Percentiles rank a stretch among this genome's conserved stretches.
These are phyloP conservation scores for Lepidochitona cinerea DNA, from an alignment of 2,888 invertebrate genomes.

Conservation along the genomic window DNA sequence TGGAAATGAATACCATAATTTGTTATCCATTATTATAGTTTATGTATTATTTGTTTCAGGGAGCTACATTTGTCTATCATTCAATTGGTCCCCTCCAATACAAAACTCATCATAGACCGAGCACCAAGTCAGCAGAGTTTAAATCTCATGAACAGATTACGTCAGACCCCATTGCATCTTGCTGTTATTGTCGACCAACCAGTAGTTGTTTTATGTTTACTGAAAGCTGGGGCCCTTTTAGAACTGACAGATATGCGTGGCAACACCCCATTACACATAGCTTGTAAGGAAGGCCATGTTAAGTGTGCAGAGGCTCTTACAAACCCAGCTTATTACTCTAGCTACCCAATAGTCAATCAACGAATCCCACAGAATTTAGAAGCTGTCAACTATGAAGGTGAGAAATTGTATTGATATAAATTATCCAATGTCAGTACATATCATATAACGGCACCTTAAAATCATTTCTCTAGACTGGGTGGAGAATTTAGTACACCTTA, in stretches of 20 bases:
- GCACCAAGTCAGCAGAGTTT: constrained; percentile 84
- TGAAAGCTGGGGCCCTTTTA: constrained; percentile 83
- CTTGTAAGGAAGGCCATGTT: constrained; percentile 80
- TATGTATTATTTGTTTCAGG: constrained; percentile 74
- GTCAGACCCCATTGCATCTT: constrained; percentile 86
- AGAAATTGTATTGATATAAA: too few species aligned
- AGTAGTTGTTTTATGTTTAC: constrained; percentile 81
- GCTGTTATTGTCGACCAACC: constrained; percentile 85
- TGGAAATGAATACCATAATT: background rate
- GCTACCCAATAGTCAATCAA: constrained; percentile 71
- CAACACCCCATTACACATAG: constrained; percentile 89
- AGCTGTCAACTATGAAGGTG: constrained; percentile 89
- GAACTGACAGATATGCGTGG: constrained; percentile 81
- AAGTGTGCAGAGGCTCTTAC: constrained; percentile 83
- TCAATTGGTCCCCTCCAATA: constrained; percentile 81
- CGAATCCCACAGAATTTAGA: constrained; percentile 78
- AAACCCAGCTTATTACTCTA: constrained; percentile 62
- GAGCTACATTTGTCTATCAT: constrained; percentile 89
- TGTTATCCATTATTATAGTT: background rate
- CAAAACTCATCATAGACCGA: constrained; percentile 81
- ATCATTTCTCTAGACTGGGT: too few species aligned
- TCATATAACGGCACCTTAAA: too few species aligned
- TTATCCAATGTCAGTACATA: too few species aligned
- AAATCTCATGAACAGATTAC: constrained; percentile 85
- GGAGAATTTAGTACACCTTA: too few species aligned